phyloP scores from a whole-genome alignment of 2,797 vertebrate species.

The Hemitrygon akajei region DNA sequence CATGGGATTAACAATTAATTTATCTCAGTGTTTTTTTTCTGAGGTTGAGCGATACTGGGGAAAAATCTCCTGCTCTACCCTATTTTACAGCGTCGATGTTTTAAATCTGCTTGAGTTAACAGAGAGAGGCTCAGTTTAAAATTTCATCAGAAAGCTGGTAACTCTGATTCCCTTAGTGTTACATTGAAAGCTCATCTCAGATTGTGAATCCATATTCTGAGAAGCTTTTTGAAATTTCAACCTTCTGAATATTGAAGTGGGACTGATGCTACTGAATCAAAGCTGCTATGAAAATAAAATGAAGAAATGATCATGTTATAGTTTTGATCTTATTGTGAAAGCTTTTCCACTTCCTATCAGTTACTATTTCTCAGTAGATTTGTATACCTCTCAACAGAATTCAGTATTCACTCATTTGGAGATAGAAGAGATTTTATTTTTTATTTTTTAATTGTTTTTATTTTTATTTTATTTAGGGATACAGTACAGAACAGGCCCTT shows the following conservation, averaged over 20 bases:
- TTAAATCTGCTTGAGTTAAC: not conserved
- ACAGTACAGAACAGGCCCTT: too few relatives aligned
- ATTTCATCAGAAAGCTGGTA: not conserved
- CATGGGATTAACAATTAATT: not conserved
- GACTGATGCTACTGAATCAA: not conserved
- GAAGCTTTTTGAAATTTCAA: not conserved
- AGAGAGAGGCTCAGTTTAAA: not conserved
- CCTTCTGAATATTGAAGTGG: not conserved
- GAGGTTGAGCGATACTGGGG: not conserved
- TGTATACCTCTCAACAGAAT: not conserved
- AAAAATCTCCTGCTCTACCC: not conserved
- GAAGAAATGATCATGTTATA: not conserved
- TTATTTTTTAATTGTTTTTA: too few relatives aligned
- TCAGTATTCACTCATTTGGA: not conserved
- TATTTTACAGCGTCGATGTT: not conserved
- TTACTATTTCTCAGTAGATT: too few relatives aligned
- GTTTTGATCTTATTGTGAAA: not conserved
- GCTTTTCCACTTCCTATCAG: not conserved
- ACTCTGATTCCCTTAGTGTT: too few relatives aligned
- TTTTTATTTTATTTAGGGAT: too few relatives aligned
- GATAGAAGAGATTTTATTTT: not conserved
- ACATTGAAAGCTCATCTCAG: too few relatives aligned
- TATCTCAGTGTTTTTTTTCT: not conserved
- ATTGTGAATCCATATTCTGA: not conserved
- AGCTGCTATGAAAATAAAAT: too few relatives aligned